phyloP scores from a whole-genome alignment of 2,113 vertebrate species.

The Marmota monax region DNA sequence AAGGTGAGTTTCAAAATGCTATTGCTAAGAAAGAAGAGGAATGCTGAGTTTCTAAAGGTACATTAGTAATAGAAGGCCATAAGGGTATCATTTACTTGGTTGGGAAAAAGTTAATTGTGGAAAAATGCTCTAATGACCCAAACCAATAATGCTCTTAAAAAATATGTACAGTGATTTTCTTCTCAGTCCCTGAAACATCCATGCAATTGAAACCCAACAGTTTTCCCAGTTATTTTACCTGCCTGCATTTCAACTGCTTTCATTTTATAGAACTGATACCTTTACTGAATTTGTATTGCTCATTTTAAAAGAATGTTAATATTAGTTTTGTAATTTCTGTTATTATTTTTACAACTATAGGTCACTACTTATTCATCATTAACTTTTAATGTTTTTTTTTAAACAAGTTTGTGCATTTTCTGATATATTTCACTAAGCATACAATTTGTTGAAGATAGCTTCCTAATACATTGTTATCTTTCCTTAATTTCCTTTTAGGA shows the following conservation, averaged over 20 bases:
- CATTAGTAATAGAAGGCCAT: background rate
- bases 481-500: background rate
- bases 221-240: background rate
- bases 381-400: background rate
- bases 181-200: background rate
- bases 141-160: background rate
- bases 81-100: background rate
- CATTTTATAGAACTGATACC: background rate
- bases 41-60: conserved; percentile 13
- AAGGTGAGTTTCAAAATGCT: background rate
- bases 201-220: background rate
- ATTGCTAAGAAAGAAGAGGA: conserved; percentile 14
- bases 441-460: background rate
- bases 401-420: background rate
- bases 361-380: background rate
- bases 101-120: conserved; percentile 20
- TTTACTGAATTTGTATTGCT: background rate
- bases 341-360: background rate
- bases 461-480: background rate
- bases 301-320: background rate
- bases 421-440: background rate
- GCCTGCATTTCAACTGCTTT: background rate
- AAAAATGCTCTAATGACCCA: background rate
- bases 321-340: background rate
- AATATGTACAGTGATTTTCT: background rate